Conservation (phyloP, 1,140 invertebrate genomes). For the Ridgeia piscesae region DNA sequence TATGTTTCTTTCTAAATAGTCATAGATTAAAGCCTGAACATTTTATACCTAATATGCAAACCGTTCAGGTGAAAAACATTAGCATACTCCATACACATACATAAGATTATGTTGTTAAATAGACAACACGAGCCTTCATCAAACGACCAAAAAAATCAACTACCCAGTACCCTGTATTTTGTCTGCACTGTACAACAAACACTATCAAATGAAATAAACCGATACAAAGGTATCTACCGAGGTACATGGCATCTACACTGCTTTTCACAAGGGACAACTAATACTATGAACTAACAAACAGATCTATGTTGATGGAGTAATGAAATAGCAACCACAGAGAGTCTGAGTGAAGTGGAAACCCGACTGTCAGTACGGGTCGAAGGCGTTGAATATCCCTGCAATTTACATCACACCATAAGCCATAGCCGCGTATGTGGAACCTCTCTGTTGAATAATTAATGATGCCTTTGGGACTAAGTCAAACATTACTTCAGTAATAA, state of each 20-base stretch:
- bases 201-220: not conserved
- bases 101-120: not conserved
- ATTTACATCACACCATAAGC: not conserved
- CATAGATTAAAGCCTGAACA: too few species aligned
- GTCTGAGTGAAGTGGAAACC: not conserved
- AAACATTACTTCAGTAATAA: too few species aligned
- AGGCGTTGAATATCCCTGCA: not conserved
- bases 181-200: not conserved
- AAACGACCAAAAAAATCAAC: not conserved
- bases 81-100: too few species aligned
- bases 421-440: not conserved
- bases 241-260: not conserved
- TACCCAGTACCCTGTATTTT: not conserved
- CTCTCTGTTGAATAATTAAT: too few species aligned
- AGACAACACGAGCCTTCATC: not conserved
- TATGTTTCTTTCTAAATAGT: too few species aligned
- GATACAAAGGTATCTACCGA: not conserved
- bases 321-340: not conserved
- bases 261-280: not conserved
- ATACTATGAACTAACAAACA: not conserved
- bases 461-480: too few species aligned
- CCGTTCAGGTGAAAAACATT: too few species aligned
- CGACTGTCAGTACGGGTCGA: not conserved
- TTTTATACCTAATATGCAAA: too few species aligned
- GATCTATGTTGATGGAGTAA: not conserved